Conservation (phyloP, 2,113 vertebrate genomes). For the Erythrolamprus reginae region DNA sequence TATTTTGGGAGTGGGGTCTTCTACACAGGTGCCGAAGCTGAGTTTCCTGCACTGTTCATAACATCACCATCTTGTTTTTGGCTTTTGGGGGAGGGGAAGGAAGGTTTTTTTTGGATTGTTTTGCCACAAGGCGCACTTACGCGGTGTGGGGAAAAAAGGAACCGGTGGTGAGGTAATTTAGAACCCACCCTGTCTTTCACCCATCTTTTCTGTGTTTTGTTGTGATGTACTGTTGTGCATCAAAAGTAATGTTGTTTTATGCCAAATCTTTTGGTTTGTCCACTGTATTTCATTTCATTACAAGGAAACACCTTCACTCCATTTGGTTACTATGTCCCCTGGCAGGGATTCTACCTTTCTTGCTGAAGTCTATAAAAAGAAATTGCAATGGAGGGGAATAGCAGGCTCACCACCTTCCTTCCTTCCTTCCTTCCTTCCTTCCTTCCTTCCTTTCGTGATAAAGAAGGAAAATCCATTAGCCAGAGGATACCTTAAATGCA, state of each 20-base stretch:
- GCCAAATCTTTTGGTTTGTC: not conserved
- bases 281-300: not conserved
- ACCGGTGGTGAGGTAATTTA: too few species aligned
- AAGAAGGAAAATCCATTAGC: not conserved
- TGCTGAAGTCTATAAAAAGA: not conserved
- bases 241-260: not conserved
- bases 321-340: not conserved
- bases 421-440: not conserved
- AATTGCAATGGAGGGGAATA: not conserved
- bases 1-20: too few species aligned
- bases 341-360: not conserved
- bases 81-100: too few species aligned
- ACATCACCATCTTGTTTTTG: too few species aligned
- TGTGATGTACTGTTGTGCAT: not conserved
- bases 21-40: too few species aligned
- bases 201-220: not conserved
- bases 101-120: too few species aligned
- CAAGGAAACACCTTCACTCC: not conserved
- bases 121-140: too few species aligned
- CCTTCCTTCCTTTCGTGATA: not conserved
- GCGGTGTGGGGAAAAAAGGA: too few species aligned
- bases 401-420: not conserved
- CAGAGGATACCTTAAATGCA: not conserved
- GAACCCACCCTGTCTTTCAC: not conserved
- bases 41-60: too few species aligned